phyloP scores from a whole-genome alignment of 2,797 vertebrate species.

The Manis pentadactyla region DNA sequence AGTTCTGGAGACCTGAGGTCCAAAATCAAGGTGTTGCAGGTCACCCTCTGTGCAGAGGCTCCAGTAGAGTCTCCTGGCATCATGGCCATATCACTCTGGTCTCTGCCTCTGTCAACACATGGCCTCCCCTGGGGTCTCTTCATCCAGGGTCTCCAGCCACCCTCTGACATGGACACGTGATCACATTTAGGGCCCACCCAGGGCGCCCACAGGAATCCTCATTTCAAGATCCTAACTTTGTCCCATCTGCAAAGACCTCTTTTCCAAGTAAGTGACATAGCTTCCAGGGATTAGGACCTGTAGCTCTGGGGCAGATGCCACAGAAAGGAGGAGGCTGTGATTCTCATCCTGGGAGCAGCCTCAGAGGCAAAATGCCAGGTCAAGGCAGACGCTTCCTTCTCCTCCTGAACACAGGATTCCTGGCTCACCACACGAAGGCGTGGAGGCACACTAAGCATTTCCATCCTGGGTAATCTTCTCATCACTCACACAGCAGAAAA shows the following conservation, averaged over 20 bases:
- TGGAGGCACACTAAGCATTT: constrained; percentile 5
- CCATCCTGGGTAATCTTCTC: not conserved
- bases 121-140: not conserved
- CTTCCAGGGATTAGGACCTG: not conserved
- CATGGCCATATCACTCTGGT: no score
- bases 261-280: not conserved
- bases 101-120: not conserved
- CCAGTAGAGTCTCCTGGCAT: no score
- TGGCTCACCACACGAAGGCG: constrained; percentile 28
- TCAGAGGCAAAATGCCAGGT: not conserved
- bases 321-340: fast-evolving
- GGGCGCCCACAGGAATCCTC: not conserved
- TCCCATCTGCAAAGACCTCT: not conserved
- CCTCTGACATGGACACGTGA: not conserved
- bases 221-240: not conserved
- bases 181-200: not conserved
- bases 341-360: not conserved
- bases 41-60: fast-evolving
- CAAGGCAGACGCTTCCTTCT: constrained; percentile 15
- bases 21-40: no score
- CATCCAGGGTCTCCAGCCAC: fast-evolving
- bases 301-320: not conserved
- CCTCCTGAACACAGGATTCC: not conserved
- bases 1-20: not conserved
- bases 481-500: not conserved